These are phyloP conservation scores for Callocephalon fimbriatum DNA, from an alignment of 2,113 vertebrate species.

Conservation along the genomic window DNA sequence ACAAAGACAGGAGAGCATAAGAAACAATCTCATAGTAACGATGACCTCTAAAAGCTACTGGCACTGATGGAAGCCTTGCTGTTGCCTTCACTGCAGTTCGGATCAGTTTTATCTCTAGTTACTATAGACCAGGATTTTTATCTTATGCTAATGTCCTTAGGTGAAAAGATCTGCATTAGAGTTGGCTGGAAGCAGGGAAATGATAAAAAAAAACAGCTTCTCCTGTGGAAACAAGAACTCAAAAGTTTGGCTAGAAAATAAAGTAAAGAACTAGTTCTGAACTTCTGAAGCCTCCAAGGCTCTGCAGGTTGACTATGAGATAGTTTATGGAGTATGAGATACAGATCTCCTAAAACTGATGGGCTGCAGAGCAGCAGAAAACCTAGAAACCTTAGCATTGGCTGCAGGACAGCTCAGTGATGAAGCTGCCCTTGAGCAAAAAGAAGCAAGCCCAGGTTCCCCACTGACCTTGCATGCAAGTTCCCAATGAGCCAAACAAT, in stretches of 20 bases:
- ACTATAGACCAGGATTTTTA: neutral
- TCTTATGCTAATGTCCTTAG: neutral
- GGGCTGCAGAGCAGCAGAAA: constrained; percentile 4
- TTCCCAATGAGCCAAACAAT: neutral
- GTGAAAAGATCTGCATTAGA: neutral
- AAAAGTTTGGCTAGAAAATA: constrained; percentile 30
- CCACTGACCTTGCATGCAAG: neutral
- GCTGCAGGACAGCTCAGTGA: neutral
- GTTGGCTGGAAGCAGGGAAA: neutral
- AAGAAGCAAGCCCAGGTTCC: neutral
- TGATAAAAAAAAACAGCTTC: constrained; percentile 29
- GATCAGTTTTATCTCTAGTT: neutral
- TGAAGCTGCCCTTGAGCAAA: neutral
- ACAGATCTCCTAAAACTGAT: constrained; percentile 3
- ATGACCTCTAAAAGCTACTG: neutral
- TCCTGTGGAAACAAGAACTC: constrained; percentile 4
- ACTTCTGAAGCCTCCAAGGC: constrained; percentile 41
- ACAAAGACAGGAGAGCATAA: neutral
- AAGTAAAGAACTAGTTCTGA: constrained; percentile 22
- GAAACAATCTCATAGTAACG: neutral
- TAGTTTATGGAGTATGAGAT: constrained; percentile 19
- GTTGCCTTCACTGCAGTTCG: neutral
- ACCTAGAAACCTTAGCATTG: neutral
- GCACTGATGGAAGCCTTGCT: neutral
- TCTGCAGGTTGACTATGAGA: constrained; percentile 2